A percentile compares a stretch with the other conserved stretches of the same genome.
phyloP scores from a whole-genome alignment of 1,140 invertebrate species.

The Chironomus striatipennis region DNA sequence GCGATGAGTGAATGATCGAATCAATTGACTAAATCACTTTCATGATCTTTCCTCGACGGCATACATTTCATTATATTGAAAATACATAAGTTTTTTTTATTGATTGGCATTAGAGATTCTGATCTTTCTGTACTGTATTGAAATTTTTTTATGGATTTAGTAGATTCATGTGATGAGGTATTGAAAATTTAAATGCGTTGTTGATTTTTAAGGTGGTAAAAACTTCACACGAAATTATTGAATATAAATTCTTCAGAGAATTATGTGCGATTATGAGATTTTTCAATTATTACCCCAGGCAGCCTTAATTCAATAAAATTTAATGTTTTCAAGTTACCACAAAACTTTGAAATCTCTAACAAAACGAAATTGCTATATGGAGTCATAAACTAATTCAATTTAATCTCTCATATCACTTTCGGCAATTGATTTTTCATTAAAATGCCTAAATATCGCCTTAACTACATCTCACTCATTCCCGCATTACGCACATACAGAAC shows the following conservation, averaged over 20 bases:
- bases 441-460: neutral
- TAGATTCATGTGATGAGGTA: no score
- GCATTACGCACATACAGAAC: neutral
- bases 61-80: neutral
- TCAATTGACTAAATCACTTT: constrained; percentile 9
- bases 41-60: neutral
- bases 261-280: no score
- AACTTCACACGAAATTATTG: no score
- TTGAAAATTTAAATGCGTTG: no score
- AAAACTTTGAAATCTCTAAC: no score
- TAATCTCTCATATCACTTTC: neutral
- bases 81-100: no score
- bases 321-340: no score
- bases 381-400: constrained; percentile 9
- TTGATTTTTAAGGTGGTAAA: no score
- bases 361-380: neutral
- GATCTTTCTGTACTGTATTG: neutral
- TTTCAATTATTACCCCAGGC: no score
- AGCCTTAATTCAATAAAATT: no score
- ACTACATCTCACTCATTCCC: neutral
- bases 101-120: no score
- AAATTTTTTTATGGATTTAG: neutral
- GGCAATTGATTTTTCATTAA: constrained; percentile 9
- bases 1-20: constrained; percentile 6
- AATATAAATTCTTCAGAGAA: no score